Conservation (phyloP, 37 sponge, comb jelly and placozoan genomes). For the Cliona cf. orientalis region DNA sequence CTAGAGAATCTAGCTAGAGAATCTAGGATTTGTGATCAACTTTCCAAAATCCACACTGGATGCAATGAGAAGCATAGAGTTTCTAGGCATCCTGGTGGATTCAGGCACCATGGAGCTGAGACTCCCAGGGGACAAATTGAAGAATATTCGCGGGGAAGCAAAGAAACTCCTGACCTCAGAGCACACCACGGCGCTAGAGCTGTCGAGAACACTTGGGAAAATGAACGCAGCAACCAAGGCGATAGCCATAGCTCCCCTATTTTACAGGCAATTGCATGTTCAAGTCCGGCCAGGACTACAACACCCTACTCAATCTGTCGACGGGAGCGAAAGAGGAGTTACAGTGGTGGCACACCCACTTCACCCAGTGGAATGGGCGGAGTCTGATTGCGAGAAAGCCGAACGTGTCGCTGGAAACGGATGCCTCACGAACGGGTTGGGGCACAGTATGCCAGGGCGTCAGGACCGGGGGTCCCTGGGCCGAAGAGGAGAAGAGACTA, state of each 20-base stretch:
- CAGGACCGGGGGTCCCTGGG: constrained; percentile 63
- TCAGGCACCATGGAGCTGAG: constrained; percentile 24
- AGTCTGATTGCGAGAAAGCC: not conserved
- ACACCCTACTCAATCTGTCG: not conserved
- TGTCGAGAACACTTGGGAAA: constrained; percentile 31
- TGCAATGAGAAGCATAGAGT: constrained; percentile 45
- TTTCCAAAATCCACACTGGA: constrained; percentile 1
- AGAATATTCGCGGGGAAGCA: constrained; percentile 2
- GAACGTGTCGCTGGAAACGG: constrained; percentile 23
- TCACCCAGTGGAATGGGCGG: constrained; percentile 44
- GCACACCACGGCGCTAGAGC: not conserved
- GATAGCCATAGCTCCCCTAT: constrained; percentile 39
- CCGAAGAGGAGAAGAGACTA: constrained; percentile 12
- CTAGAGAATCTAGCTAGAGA: constrained; percentile 40
- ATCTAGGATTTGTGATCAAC: constrained; percentile 57
- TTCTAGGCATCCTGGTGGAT: constrained; percentile 55
- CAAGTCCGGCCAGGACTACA: constrained; percentile 10
- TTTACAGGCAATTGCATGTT: constrained; percentile 42
- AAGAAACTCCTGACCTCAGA: not conserved
- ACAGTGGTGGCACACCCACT: constrained; percentile 46
- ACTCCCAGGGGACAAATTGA: constrained; percentile 38
- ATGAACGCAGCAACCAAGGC: constrained; percentile 26
- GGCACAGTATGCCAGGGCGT: constrained; percentile 32
- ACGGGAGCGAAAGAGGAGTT: constrained; percentile 20
- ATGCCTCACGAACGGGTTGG: constrained; percentile 61